Conservation (phyloP, 2,797 vertebrate genomes). For the Darevskia nairensis region DNA sequence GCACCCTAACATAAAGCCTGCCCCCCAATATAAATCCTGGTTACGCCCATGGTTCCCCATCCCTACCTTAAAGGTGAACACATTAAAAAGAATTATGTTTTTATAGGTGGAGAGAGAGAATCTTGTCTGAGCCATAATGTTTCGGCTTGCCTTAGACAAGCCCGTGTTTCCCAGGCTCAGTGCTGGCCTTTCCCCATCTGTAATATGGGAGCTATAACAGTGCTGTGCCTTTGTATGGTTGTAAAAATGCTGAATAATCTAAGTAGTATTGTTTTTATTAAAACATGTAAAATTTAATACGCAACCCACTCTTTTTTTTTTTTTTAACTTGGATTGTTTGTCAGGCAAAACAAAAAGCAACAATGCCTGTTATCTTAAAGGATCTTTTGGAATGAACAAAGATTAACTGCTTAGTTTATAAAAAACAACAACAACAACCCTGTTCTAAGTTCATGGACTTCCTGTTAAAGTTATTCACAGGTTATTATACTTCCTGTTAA, state of each 20-base stretch:
- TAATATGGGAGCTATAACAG: neutral
- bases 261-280: neutral
- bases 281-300: neutral
- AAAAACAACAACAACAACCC: neutral
- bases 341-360: neutral
- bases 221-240: neutral
- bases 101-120: neutral
- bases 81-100: neutral
- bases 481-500: slow-evolving; percentile 38
- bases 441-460: slow-evolving; percentile 39
- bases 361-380: slow-evolving; percentile 28
- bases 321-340: neutral
- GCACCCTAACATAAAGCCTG: too few species aligned
- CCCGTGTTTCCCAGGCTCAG: neutral
- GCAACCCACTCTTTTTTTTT: neutral
- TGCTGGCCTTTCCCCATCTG: neutral
- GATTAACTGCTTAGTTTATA: slow-evolving; percentile 30
- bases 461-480: slow-evolving; percentile 29
- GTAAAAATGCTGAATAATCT: neutral
- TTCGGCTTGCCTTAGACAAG: neutral
- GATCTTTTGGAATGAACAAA: slow-evolving; percentile 33
- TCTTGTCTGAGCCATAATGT: neutral
- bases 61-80: neutral
- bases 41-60: too few species aligned
- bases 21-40: too few species aligned